A percentile compares a stretch with the other conserved stretches of the same genome.
These are phyloP conservation scores for Graptemys geographica DNA, from an alignment of 2,797 vertebrate species.

Conservation along the genomic window DNA sequence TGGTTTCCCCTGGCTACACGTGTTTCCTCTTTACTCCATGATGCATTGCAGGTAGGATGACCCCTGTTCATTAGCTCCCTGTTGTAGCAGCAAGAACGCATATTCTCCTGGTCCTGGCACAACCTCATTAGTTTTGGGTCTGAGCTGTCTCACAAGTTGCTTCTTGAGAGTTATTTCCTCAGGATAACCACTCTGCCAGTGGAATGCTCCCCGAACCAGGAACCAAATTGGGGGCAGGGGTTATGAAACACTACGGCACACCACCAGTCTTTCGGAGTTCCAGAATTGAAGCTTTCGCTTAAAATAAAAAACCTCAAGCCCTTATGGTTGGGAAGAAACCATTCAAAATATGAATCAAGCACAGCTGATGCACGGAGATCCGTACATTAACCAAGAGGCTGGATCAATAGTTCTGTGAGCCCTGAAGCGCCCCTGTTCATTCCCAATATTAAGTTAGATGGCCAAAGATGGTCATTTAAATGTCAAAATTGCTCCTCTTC, in stretches of 20 bases:
- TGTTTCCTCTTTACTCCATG: background rate
- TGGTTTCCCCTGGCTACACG: background rate
- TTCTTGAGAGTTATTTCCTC: background rate
- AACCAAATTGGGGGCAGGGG: background rate
- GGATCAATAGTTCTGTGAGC: background rate
- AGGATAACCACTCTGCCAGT: background rate
- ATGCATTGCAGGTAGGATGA: background rate
- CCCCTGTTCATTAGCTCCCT: background rate
- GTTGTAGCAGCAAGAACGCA: background rate
- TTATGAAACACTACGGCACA: rapidly evolving
- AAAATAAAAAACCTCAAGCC: rapidly evolving
- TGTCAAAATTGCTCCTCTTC: background rate
- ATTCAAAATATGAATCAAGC: background rate
- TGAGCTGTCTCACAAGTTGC: background rate
- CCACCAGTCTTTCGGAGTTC: rapidly evolving
- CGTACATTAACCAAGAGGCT: background rate
- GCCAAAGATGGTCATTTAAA: background rate
- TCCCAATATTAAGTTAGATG: background rate
- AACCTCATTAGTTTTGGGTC: background rate
- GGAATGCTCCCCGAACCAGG: background rate
- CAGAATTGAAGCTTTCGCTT: background rate
- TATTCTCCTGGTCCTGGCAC: background rate
- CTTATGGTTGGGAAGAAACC: rapidly evolving
- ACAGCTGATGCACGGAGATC: background rate
- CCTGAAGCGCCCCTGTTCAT: background rate